Conservation (phyloP, 1,140 invertebrate genomes). For the Cotesia glomerata region DNA sequence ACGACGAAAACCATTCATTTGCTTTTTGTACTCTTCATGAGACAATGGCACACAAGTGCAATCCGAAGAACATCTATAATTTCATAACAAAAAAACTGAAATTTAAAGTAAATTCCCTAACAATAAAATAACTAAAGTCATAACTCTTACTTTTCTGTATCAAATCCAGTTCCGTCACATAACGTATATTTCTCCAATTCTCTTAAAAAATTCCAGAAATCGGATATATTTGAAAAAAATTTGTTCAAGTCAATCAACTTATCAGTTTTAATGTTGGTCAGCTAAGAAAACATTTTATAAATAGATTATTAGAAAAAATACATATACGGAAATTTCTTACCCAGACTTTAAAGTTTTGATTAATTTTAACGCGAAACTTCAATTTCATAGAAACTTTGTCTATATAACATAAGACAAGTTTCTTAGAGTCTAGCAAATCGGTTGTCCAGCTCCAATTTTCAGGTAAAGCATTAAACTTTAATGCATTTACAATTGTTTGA, state of each 20-base stretch:
- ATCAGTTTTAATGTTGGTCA: background rate
- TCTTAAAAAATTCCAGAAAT: background rate
- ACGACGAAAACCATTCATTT: no score
- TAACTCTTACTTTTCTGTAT: background rate
- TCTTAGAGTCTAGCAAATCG: background rate
- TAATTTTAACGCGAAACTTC: background rate
- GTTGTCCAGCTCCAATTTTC: background rate
- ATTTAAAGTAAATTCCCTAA: background rate
- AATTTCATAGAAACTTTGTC: background rate
- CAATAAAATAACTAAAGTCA: background rate
- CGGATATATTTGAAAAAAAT: background rate
- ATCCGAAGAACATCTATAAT: no score
- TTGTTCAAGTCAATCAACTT: background rate
- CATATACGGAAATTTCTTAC: background rate
- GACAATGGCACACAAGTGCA: no score
- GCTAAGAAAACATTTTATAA: background rate
- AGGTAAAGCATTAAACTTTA: background rate
- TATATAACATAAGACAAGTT: background rate
- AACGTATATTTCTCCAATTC: background rate
- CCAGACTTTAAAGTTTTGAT: background rate
- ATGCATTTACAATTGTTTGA: background rate
- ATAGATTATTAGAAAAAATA: background rate
- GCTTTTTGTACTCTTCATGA: no score
- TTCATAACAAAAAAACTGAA: background rate
- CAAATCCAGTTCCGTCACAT: conserved; percentile 1